Conservation (phyloP, 1,140 invertebrate genomes). For the Propsilocerus akamusi region DNA sequence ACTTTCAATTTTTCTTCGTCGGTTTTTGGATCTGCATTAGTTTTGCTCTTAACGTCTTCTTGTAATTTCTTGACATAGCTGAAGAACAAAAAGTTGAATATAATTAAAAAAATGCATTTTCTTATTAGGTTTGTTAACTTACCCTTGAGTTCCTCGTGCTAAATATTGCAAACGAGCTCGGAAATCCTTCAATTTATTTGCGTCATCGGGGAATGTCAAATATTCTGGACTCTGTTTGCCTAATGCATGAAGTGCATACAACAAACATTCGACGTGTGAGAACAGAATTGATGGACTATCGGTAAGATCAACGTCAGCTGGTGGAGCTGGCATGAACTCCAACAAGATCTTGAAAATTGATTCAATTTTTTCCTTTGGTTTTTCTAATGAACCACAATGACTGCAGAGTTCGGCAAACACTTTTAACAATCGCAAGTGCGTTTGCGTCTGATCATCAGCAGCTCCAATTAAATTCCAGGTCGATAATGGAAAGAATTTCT, state of each 20-base stretch:
- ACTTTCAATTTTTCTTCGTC: slow-evolving; percentile 75
- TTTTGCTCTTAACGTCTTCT: slow-evolving; percentile 66
- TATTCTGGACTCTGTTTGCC: slow-evolving; percentile 62
- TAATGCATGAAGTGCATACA: slow-evolving; percentile 79
- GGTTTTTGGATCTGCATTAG: slow-evolving; percentile 46
- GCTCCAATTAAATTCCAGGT: slow-evolving; percentile 32
- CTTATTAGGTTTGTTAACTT: no score
- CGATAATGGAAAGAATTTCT: slow-evolving; percentile 53
- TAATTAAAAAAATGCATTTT: not conserved
- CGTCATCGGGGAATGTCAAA: slow-evolving; percentile 46
- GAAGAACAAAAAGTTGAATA: not conserved
- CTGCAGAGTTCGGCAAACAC: slow-evolving; percentile 69
- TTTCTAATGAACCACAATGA: slow-evolving; percentile 54
- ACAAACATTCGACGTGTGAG: slow-evolving; percentile 81
- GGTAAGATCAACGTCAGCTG: slow-evolving; percentile 38
- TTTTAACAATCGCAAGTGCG: slow-evolving; percentile 68
- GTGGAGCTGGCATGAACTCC: slow-evolving; percentile 63
- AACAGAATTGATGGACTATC: slow-evolving; percentile 67
- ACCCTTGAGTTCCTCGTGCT: slow-evolving; percentile 73
- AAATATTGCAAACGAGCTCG: slow-evolving; percentile 78
- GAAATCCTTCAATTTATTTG: slow-evolving; percentile 72
- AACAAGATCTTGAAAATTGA: slow-evolving; percentile 49
- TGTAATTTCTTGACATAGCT: slow-evolving; percentile 74
- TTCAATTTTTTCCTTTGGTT: slow-evolving; percentile 51
- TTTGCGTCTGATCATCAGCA: slow-evolving; percentile 42